A percentile compares a stretch with the other conserved stretches of the same genome.
These are phyloP conservation scores for Characodon lateralis DNA, from an alignment of 2,797 vertebrate genomes.

Conservation along the genomic window DNA sequence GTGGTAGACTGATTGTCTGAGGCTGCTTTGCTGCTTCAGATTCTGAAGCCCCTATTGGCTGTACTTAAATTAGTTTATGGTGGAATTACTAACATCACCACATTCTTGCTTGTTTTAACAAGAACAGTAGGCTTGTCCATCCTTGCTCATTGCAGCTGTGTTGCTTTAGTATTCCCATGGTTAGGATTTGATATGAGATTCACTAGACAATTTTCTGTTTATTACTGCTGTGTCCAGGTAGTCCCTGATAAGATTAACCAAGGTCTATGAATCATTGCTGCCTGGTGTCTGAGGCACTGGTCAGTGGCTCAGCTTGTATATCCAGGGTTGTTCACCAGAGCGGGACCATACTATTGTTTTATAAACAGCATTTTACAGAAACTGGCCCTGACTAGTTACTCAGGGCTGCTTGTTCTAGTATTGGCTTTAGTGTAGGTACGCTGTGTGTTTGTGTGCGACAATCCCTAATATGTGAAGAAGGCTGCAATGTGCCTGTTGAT, in stretches of 20 bases:
- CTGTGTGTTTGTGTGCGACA: constrained; percentile 25
- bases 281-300: constrained; percentile 46
- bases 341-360: constrained; percentile 31
- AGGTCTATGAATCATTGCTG: constrained; percentile 72
- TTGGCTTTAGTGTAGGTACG: constrained; percentile 18
- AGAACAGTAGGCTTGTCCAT: constrained; percentile 22
- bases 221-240: constrained; percentile 77
- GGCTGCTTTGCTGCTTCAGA: background rate
- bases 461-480: constrained; percentile 58
- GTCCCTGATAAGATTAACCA: constrained; percentile 81
- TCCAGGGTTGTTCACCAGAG: constrained; percentile 39
- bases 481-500: constrained; percentile 31
- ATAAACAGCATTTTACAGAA: constrained; percentile 38
- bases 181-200: constrained; percentile 73
- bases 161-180: constrained; percentile 60
- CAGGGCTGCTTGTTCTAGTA: constrained; percentile 16
- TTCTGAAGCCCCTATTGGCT: constrained; percentile 11
- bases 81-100: constrained; percentile 53
- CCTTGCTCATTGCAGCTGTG: constrained; percentile 32
- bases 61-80: constrained; percentile 51
- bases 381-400: constrained; percentile 44
- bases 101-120: constrained; percentile 50
- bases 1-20: background rate
- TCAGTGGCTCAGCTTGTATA: constrained; percentile 48
- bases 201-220: constrained; percentile 79